A percentile compares a stretch with the other conserved stretches of the same genome.
Conservation (phyloP, 2,797 vertebrate species). For the Alca torda region DNA sequence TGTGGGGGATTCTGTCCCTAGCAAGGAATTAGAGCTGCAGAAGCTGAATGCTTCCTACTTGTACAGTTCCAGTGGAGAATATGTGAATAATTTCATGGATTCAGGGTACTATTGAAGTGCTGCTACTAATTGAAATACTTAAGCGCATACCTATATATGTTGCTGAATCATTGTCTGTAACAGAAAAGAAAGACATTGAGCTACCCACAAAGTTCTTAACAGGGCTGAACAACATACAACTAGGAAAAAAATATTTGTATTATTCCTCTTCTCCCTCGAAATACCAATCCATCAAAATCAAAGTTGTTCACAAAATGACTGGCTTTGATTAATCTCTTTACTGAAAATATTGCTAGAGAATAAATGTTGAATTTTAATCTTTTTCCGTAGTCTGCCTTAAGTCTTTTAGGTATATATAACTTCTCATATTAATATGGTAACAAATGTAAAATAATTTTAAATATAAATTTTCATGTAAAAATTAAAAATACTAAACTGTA, state of each 20-base stretch:
- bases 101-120: not conserved
- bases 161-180: not conserved
- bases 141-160: not conserved
- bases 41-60: not conserved
- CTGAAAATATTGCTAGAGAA: not conserved
- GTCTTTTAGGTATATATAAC: not conserved
- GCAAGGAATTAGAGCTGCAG: not conserved
- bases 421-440: not conserved
- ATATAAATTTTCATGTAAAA: not conserved
- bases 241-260: not conserved
- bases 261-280: not conserved
- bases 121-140: not conserved
- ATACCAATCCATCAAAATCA: not conserved
- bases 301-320: not conserved
- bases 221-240: not conserved
- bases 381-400: not conserved
- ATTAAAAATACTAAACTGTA: not conserved
- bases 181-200: not conserved
- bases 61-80: not conserved
- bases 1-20: not conserved
- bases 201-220: not conserved
- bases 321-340: not conserved
- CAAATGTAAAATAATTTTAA: not conserved
- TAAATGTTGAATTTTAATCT: not conserved
- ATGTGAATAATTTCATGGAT: not conserved